Conservation (phyloP, 2,113 vertebrate species). For the Paralichthys olivaceus region DNA sequence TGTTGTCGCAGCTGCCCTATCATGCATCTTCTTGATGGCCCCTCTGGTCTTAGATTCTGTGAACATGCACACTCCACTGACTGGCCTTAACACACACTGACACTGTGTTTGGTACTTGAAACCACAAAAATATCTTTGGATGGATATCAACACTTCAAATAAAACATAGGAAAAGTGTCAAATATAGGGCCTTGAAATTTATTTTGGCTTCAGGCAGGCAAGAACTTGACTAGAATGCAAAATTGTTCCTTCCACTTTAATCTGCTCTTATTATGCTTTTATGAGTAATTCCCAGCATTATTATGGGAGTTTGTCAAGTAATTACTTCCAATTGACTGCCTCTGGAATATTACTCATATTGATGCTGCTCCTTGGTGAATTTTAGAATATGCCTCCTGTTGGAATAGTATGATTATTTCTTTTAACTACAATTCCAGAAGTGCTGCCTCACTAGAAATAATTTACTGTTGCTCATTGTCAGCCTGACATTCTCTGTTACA, state of each 20-base stretch:
- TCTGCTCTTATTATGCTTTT: conserved; percentile 62
- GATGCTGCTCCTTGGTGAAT: conserved; percentile 54
- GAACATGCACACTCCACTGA: background rate
- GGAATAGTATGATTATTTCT: conserved; percentile 55
- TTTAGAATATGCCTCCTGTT: conserved; percentile 54
- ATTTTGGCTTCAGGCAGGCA: conserved; percentile 8
- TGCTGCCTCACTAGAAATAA: conserved; percentile 23
- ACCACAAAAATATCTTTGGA: background rate
- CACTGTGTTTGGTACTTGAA: background rate
- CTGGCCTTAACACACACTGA: background rate
- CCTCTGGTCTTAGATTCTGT: background rate
- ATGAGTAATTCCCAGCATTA: conserved; percentile 61
- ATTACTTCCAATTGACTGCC: conserved; percentile 71
- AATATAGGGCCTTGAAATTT: background rate
- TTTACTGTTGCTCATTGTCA: conserved; percentile 29
- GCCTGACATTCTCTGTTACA: background rate
- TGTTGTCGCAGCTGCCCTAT: background rate
- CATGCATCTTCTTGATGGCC: background rate
- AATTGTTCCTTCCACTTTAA: conserved; percentile 42
- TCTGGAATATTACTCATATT: conserved; percentile 66
- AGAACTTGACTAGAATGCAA: conserved; percentile 28
- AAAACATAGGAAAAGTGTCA: background rate
- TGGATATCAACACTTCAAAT: background rate
- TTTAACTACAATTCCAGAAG: conserved; percentile 43
- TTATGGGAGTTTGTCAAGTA: conserved; percentile 70